These are phyloP conservation scores for Nebria brevicollis DNA, from an alignment of 2,888 invertebrate species.

Conservation along the genomic window DNA sequence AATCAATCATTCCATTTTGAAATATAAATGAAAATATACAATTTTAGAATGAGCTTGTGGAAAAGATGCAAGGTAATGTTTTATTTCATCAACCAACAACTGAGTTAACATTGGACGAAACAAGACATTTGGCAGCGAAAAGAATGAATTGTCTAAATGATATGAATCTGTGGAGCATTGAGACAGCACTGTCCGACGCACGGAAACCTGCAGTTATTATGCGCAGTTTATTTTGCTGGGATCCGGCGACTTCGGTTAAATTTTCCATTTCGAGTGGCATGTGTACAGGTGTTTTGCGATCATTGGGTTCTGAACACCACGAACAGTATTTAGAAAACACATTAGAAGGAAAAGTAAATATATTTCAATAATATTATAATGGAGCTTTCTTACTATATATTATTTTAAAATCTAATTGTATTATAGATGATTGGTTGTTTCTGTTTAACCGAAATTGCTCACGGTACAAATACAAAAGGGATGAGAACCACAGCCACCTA, in stretches of 20 bases:
- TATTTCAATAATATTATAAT: background rate
- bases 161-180: slow-evolving; percentile 69
- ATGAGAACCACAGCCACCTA: slow-evolving; percentile 89
- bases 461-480: slow-evolving; percentile 89
- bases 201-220: slow-evolving; percentile 63
- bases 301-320: slow-evolving; percentile 74
- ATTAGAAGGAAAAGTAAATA: slow-evolving; percentile 55
- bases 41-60: slow-evolving; percentile 54
- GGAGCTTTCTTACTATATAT: background rate
- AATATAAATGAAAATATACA: slow-evolving; percentile 4
- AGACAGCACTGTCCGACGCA: slow-evolving; percentile 65
- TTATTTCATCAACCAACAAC: slow-evolving; percentile 51
- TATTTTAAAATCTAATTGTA: slow-evolving; percentile 32
- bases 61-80: slow-evolving; percentile 53
- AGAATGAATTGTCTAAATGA: slow-evolving; percentile 72
- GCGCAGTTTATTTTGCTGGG: slow-evolving; percentile 68
- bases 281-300: slow-evolving; percentile 72
- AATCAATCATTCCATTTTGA: background rate
- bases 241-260: slow-evolving; percentile 74
- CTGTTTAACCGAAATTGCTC: slow-evolving; percentile 88
- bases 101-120: slow-evolving; percentile 59
- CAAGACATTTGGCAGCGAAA: slow-evolving; percentile 67
- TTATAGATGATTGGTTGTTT: slow-evolving; percentile 75
- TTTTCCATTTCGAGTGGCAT: slow-evolving; percentile 72
- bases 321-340: slow-evolving; percentile 65